Base-by-base conservation (phyloP, 92 coral and sea anemone species). In the Micromussa lordhowensis region DNA sequence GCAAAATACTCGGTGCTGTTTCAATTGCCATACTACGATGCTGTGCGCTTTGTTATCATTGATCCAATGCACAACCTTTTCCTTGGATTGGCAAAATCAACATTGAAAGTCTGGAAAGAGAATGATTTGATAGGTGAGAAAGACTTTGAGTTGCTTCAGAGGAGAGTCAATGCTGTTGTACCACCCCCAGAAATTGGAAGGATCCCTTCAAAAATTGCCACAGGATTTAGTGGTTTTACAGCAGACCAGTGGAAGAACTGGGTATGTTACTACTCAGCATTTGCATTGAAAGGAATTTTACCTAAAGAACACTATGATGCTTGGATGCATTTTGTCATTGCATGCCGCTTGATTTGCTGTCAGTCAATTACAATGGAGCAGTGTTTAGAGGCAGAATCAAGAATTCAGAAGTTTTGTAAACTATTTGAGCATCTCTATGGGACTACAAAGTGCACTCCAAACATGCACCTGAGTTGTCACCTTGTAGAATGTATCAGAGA, bases 221-320 rank as follows among this genome's bases (percentile, higher is more conserved):
- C 73, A 35, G 89, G 86, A 6, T 94, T 93, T 88, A 75, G 82
- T 21, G 91, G 96, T 1, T 93, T 93, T 59, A 90, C 94, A 14
- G 95, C 96, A 69, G 95, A 94, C 79, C 96, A 94, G 86, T 94
- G 95, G 96, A 94, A 91, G 77, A 88, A 78, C 84, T 88, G 94
- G 96, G 89, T 88, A 3, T 70, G 78, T 54, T 63, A 84, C 30
- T 93, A 90, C 69, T 90, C 92, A 3, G 57, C 81, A 48, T 93
- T 87, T 91, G 87, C 92, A 30, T 83, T 93, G 75, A 85, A 89
- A 68, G 90, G 85, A 21, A 64, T 92, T 24, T 72, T 89, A 31
- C 88, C 87, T 5, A 58, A 29, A 32, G 80, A 85, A 48, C 91
- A 90, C 55, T 88, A 80, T 81, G 44, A 73, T 49, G 59, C 83